Base-by-base conservation (phyloP, 2,888 invertebrate genomes). In the Drosophila putrida region DNA sequence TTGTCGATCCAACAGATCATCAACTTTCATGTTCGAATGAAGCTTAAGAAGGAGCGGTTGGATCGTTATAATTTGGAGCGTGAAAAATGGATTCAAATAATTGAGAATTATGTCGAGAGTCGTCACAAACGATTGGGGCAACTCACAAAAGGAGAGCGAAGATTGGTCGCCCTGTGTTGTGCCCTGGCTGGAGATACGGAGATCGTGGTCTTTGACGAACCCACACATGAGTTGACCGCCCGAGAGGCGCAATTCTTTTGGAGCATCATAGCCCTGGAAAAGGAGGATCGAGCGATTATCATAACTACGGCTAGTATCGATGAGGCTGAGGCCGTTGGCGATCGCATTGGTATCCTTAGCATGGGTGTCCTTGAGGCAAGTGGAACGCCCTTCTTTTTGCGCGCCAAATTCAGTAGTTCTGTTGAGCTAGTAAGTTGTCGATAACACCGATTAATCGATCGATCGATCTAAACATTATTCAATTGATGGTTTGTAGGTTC, bases 261-360 rank as follows among this genome's bases (percentile, higher is more conserved):
- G 97, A 95, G 96, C 74, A 93, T 97, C 44, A 91, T 98, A 57
- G 95, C 95, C 89, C 92, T 93, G 77, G 95, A 96, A 78, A 95
- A 96, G 88, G 93, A 93, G 83, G 95, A 95, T 36, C 94, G 97
- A 4, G 95, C 96, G 0, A 95, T 97, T 91, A 93, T 98, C 41
- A 93, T 97, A 50, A 95, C 96, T 0, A 96, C 96, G 0, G 95
- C 97, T 91, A 97, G 96, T 90, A 96, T 97, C 96, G 97, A 97
- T 89, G 97, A 97, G 92, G 97, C 97, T 2, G 97, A 97, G 90
- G 93, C 95, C 60, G 93, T 97, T 2, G 97, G 96, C 0, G 97
- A 97, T 92, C 94, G 97, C 51, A 96, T 97, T 70, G 97, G 96
- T n/a, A 96, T 97, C 58, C 95, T 97, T 95, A 95, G 96, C 2